Conservation (phyloP, 2,888 invertebrate genomes). For the Melinopterus prodromus region DNA sequence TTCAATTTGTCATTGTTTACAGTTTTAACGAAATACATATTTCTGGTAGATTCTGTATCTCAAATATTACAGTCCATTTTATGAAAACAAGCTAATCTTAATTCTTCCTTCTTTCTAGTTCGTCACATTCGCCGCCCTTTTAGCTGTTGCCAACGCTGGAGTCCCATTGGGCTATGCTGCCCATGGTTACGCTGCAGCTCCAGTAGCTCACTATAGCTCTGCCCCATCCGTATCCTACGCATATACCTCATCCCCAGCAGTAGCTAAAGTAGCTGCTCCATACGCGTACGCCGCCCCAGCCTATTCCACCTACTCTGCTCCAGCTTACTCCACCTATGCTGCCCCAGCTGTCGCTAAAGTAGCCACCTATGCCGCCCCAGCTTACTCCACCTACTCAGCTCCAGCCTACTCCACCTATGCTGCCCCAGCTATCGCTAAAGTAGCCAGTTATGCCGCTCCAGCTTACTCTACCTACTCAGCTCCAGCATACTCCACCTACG, state of each 20-base stretch:
- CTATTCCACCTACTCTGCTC: conserved; percentile 44
- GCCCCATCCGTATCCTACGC: conserved; percentile 33
- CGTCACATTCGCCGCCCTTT: conserved; percentile 40
- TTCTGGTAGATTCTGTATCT: too few species aligned
- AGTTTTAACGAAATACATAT: too few species aligned
- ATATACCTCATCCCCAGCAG: conserved; percentile 24
- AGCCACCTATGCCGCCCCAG: conserved; percentile 30
- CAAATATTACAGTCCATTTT: too few species aligned
- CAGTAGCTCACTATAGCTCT: conserved; percentile 36
- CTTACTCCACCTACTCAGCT: conserved; percentile 26
- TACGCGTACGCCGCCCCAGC: conserved; percentile 56
- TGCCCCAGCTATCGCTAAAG: conserved; percentile 29
- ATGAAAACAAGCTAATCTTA: background rate
- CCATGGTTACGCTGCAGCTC: conserved; percentile 32
- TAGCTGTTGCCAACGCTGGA: conserved; percentile 42
- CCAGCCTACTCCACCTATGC: conserved; percentile 32
- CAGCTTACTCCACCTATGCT: conserved; percentile 28
- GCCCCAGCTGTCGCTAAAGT: too few species aligned
- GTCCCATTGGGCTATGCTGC: conserved; percentile 38
- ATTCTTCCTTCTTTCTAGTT: conserved; percentile 36
- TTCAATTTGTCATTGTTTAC: too few species aligned
- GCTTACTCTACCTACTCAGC: conserved; percentile 40
- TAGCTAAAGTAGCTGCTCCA: conserved; percentile 34
- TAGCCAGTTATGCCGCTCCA: conserved; percentile 27
- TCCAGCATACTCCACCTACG: too few species aligned